Evolutionary conservation across 1,140 invertebrate genomes (phyloP).

Genomic region (Magallana ariakensis): DNA sequence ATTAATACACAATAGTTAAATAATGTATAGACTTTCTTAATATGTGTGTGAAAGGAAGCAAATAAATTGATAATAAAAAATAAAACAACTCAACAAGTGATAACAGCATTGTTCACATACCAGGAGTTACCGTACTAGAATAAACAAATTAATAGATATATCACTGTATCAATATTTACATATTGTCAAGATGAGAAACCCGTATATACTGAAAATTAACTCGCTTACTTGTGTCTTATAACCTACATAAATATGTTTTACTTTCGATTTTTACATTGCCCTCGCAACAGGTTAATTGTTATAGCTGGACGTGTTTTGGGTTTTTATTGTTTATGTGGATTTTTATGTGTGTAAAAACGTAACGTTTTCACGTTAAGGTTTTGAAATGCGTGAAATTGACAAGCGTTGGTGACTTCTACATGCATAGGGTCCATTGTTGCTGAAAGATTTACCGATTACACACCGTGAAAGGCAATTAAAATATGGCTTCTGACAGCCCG

Average conservation of each 20-base stretch:
- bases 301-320: not conserved
- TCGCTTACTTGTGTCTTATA: too few species aligned
- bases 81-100: not conserved
- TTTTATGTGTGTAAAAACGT: not conserved
- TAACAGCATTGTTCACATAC: not conserved
- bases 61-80: not conserved
- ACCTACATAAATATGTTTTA: too few species aligned
- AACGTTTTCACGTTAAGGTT: not conserved
- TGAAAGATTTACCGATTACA: constrained; percentile 7
- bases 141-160: too few species aligned
- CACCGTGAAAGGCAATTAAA: constrained; percentile 29
- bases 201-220: too few species aligned
- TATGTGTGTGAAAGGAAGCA: not conserved
- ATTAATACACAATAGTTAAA: too few species aligned
- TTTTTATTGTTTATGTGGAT: not conserved
- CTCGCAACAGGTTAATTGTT: too few species aligned
- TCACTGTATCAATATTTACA: too few species aligned
- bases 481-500: not conserved
- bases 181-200: too few species aligned
- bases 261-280: too few species aligned
- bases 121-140: too few species aligned
- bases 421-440: constrained; percentile 1
- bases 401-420: not conserved
- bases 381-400: not conserved
- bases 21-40: too few species aligned